Base-by-base conservation (phyloP, 2,888 invertebrate species). In the Tanytarsus gracilentus region DNA sequence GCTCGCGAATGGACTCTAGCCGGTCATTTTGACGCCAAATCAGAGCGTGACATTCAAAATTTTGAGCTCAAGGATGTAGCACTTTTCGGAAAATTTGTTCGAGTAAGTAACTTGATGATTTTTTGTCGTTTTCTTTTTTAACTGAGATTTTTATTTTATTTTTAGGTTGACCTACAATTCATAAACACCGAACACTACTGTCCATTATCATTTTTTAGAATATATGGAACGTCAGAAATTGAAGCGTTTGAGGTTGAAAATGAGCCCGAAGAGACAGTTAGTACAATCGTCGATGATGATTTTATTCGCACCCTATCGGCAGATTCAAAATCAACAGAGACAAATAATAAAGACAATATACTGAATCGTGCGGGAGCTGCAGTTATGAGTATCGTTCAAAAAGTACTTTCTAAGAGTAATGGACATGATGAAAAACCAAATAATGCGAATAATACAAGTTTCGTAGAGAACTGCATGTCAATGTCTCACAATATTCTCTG, bases 141-240 rank as follows among this genome's bases (percentile, higher is more conserved):
- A 44, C 18, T 36, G 4, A 23, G 18, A 3, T 44, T 18, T 1
- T 44, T 40, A 6, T 36, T 36, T 36, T 36, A 18, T 44, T 44
- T 44, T 9, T 44, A 44, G 44, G 44, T 90, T 1, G 98, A 99
- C 68, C 79, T 99, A 68, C 81, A 93, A 36, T 95, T 99, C 72
- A 91, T 96, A 72, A 97, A 98, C 18, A 85, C 86, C 7, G 98
- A 99, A 73, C 98, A 99, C 72, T 99, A 89, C 72, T 99, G 99
- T 71, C 98, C 99, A 0, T 79, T 99, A 64, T 96, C 95, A n/a
- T 77, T 96, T 53, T 90, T 99, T 72, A 84, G 90, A 63, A 90
- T 93, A 1, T 95, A 88, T 69, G 97, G 96, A 16, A 92, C 91
- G 2, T 93, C 92, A 11, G 95, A 95, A 70, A 91, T 88, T 69